Evolutionary conservation across 2,113 vertebrate species (phyloP).

Genomic region (Oostethus manadensis): DNA sequence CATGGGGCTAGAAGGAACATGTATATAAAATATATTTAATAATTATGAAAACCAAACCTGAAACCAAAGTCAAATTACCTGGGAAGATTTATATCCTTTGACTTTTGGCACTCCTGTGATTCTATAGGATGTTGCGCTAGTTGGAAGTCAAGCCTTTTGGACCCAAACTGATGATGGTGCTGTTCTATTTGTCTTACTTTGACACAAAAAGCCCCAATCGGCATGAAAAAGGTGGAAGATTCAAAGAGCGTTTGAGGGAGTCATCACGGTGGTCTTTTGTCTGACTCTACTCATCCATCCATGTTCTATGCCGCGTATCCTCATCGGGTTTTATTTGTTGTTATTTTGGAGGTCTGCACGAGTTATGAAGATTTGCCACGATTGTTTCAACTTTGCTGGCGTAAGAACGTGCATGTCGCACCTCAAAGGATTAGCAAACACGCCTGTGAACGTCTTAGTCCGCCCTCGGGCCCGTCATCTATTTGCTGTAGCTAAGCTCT

Average conservation of each 20-base stretch:
- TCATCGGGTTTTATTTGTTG: too few species aligned
- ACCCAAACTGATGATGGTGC: slow-evolving; percentile 29
- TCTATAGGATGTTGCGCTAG: too few species aligned
- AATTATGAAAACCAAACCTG: too few species aligned
- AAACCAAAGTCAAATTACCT: too few species aligned
- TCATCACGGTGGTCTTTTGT: too few species aligned
- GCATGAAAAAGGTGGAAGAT: slow-evolving; percentile 34
- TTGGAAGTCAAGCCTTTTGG: slow-evolving; percentile 44
- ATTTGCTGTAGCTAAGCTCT: not conserved
- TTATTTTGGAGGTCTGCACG: not conserved
- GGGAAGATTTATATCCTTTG: too few species aligned
- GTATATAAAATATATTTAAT: too few species aligned
- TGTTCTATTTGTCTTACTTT: slow-evolving; percentile 29
- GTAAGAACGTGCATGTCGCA: not conserved
- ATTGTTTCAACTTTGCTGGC: not conserved
- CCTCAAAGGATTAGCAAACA: not conserved
- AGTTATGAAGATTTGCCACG: not conserved
- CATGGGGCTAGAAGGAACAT: too few species aligned
- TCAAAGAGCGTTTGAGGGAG: slow-evolving; percentile 23
- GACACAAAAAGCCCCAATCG: slow-evolving; percentile 40
- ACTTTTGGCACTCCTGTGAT: too few species aligned
- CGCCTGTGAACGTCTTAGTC: not conserved
- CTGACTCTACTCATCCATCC: too few species aligned
- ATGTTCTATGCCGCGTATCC: too few species aligned
- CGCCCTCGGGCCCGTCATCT: not conserved